Evolutionary conservation across 2,888 invertebrate genomes (phyloP).

Genomic region (Drepana falcataria): DNA sequence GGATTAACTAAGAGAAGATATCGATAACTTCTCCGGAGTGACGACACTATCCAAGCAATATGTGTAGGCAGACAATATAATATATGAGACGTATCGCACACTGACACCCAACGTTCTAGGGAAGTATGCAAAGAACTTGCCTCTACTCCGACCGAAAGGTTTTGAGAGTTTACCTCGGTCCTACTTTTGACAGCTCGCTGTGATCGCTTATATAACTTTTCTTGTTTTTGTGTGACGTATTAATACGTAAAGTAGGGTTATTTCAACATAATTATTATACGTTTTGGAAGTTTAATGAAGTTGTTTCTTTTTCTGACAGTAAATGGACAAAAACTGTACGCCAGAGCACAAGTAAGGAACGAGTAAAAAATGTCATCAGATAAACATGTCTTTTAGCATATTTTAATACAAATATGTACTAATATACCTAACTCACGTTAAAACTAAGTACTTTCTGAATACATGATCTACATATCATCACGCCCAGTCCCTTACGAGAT

Average conservation of each 20-base stretch:
- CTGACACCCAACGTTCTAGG: conserved; percentile 70
- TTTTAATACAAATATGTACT: too few relatives aligned
- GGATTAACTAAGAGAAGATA: not conserved
- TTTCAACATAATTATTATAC: not conserved
- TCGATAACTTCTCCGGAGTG: conserved; percentile 31
- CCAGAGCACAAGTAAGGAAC: too few relatives aligned
- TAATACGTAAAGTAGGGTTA: conserved; percentile 6
- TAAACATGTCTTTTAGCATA: too few relatives aligned
- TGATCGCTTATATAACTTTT: conserved; percentile 15
- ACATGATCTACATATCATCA: too few relatives aligned
- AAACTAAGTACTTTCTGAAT: too few relatives aligned
- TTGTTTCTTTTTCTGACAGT: not conserved
- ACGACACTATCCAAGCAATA: conserved; percentile 60
- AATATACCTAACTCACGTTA: too few relatives aligned
- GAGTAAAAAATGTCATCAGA: too few relatives aligned
- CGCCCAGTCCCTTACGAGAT: too few relatives aligned
- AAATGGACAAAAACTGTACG: too few relatives aligned
- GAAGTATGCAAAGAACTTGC: conserved; percentile 78
- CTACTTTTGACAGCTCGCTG: conserved; percentile 44
- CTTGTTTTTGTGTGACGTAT: conserved; percentile 22
- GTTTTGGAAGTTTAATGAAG: not conserved
- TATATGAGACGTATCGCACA: conserved; percentile 75
- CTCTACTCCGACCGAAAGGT: conserved; percentile 40
- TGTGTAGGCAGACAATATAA: conserved; percentile 71
- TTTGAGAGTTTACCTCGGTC: conserved; percentile 57